Percentiles rank a stretch among this genome's conserved stretches.
These are phyloP conservation scores for Xanthia togata DNA, from an alignment of 2,888 invertebrate genomes.

Conservation along the genomic window DNA sequence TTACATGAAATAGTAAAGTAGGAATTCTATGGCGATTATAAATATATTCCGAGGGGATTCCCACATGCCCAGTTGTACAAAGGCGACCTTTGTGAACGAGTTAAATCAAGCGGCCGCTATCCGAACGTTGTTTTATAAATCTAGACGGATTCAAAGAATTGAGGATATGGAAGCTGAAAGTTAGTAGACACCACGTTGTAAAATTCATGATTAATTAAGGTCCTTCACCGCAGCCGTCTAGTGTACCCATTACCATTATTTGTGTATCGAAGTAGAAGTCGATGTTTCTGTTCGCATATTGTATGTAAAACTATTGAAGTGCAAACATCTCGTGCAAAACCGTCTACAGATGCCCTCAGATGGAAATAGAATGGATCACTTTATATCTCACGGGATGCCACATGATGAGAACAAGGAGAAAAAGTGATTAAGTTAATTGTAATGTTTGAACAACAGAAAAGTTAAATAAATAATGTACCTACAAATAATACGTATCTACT, in stretches of 20 bases:
- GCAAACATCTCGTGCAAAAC: background rate
- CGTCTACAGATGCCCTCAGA: background rate
- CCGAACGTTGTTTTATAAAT: constrained; percentile 42
- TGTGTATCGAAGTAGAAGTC: background rate
- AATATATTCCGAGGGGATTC: constrained; percentile 46
- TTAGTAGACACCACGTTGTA: background rate
- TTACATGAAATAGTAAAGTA: background rate
- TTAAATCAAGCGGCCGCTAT: constrained; percentile 65
- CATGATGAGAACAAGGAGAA: constrained; percentile 14
- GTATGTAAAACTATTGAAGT: constrained; percentile 29
- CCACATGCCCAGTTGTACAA: constrained; percentile 56
- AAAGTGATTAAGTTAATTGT: constrained; percentile 5
- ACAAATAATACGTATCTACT: no score
- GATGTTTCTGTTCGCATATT: background rate
- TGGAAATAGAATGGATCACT: constrained; percentile 38
- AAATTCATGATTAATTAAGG: background rate
- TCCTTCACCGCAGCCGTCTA: background rate
- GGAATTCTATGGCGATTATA: background rate
- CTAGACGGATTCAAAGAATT: background rate
- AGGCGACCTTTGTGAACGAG: constrained; percentile 62
- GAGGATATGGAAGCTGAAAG: background rate
- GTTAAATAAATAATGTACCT: background rate
- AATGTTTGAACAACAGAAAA: background rate
- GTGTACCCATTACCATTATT: background rate
- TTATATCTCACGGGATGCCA: background rate